phyloP scores from a whole-genome alignment of 2,888 invertebrate species.

The Plemyria rubiginata region DNA sequence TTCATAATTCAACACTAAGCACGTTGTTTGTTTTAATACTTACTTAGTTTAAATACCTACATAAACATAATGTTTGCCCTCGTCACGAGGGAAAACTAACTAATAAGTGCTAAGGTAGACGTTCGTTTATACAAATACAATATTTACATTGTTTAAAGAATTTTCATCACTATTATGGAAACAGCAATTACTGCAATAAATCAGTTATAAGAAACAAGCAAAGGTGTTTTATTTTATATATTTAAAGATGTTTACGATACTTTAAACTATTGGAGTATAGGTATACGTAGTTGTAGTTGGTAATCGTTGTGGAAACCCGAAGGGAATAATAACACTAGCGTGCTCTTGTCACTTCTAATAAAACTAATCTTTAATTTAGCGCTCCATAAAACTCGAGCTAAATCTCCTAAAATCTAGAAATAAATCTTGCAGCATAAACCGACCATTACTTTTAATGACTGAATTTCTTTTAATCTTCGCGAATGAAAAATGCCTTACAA shows the following conservation, averaged over 20 bases:
- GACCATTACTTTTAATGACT: slow-evolving; percentile 71
- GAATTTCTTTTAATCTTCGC: slow-evolving; percentile 70
- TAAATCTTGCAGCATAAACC: slow-evolving; percentile 66
- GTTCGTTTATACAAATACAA: no score
- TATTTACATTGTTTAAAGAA: no score
- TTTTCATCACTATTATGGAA: no score
- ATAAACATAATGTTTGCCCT: neutral
- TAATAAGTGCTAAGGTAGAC: no score
- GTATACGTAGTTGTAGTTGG: neutral
- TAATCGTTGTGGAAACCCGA: slow-evolving; percentile 9
- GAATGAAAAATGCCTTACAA: slow-evolving; percentile 72
- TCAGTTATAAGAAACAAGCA: no score
- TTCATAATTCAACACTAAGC: slow-evolving; percentile 3
- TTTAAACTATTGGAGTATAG: neutral
- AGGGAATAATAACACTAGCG: slow-evolving; percentile 20
- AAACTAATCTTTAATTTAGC: slow-evolving; percentile 47
- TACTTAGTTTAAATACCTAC: neutral
- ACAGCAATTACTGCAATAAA: no score
- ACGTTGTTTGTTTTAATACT: neutral
- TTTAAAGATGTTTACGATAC: no score
- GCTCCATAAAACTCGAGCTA: slow-evolving; percentile 45
- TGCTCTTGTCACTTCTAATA: slow-evolving; percentile 30
- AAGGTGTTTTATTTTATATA: no score
- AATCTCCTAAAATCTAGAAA: slow-evolving; percentile 55
- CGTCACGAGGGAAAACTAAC: no score